phyloP scores from a whole-genome alignment of 2,888 invertebrate genomes.

The Zygothrica quintamaculata region DNA sequence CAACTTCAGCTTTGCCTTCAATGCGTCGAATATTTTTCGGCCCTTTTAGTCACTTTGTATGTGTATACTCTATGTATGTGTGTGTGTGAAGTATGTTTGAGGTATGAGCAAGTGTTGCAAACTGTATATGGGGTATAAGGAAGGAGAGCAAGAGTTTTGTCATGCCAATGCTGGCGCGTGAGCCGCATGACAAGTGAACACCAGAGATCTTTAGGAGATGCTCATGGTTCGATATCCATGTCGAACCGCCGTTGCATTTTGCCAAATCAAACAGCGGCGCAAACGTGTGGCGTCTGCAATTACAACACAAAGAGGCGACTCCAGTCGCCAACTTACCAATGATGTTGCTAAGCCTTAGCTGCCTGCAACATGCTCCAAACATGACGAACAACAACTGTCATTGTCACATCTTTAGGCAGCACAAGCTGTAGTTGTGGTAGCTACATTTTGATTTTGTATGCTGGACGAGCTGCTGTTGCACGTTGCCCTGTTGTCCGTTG shows the following conservation, averaged over 20 bases:
- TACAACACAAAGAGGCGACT: conserved; percentile 69
- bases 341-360: conserved; percentile 10
- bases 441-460: conserved; percentile 64
- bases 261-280: conserved; percentile 78
- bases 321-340: conserved; percentile 21
- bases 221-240: conserved; percentile 65
- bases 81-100: not conserved
- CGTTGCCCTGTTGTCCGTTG: conserved; percentile 3
- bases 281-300: conserved; percentile 80
- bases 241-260: conserved; percentile 75
- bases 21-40: conserved; percentile 63
- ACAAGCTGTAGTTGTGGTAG: conserved; percentile 33
- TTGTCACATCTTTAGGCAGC: conserved; percentile 75
- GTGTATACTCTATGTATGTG: no score
- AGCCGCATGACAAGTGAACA: conserved; percentile 75
- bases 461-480: conserved; percentile 34
- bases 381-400: conserved; percentile 82
- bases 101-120: not conserved
- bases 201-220: conserved; percentile 40
- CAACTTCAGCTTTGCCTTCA: conserved; percentile 24
- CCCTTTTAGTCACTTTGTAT: conserved; percentile 42
- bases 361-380: conserved; percentile 67
- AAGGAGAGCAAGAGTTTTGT: conserved; percentile 61
- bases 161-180: conserved; percentile 81
- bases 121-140: not conserved